A percentile compares a stretch with the other conserved stretches of the same genome.
These are phyloP conservation scores for Lophius americanus DNA, from an alignment of 2,797 vertebrate genomes.

Conservation along the genomic window DNA sequence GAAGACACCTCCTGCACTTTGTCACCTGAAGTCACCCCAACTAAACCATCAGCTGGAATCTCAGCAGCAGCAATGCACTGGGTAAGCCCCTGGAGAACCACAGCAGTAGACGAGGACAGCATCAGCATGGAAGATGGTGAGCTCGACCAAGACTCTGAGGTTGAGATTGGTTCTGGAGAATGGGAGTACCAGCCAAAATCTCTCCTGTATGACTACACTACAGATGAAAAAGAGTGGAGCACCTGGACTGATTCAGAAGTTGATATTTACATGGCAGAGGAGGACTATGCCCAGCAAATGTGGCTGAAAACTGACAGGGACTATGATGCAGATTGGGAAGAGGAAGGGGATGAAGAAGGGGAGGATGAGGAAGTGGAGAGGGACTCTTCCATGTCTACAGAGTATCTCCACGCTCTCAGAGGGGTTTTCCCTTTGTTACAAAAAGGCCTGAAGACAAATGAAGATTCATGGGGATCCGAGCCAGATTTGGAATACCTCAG, in stretches of 20 bases:
- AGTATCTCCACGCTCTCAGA: conserved; percentile 70
- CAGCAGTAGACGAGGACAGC: conserved; percentile 74
- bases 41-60: conserved; percentile 9
- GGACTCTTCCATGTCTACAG: conserved; percentile 54
- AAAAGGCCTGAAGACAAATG: conserved; percentile 66
- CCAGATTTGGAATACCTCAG: conserved; percentile 87
- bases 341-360: conserved; percentile 58
- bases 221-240: conserved; percentile 43
- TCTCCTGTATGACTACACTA: conserved; percentile 30
- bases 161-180: conserved; percentile 42
- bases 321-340: conserved; percentile 76
- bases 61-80: conserved; percentile 65
- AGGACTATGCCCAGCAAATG: conserved; percentile 47
- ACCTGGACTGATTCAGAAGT: conserved; percentile 63
- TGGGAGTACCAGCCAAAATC: conserved; percentile 56
- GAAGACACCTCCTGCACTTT: conserved; percentile 16
- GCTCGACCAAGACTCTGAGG: conserved; percentile 51
- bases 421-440: conserved; percentile 77
- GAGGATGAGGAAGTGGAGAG: conserved; percentile 57
- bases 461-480: conserved; percentile 78
- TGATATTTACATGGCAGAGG: conserved; percentile 76
- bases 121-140: conserved; percentile 35
- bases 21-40: not conserved
- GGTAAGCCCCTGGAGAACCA: conserved; percentile 83
- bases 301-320: conserved; percentile 55